Base-by-base conservation (phyloP, 2,113 vertebrate species). In the Cyprinodon variegatus region DNA sequence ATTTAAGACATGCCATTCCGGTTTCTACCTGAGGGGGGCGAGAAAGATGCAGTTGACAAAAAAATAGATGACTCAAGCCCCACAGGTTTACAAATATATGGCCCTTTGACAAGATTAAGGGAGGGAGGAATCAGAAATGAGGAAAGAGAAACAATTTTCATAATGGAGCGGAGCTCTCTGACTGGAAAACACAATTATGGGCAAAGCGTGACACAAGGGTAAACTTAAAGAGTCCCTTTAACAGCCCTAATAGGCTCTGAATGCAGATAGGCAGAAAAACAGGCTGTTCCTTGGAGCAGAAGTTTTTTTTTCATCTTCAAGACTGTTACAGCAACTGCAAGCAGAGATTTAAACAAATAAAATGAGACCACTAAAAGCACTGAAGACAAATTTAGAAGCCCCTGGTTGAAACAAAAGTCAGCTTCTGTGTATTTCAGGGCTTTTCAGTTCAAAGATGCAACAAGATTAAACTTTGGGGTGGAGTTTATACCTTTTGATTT, bases 161-260 rank as follows among this genome's bases (percentile, higher is more conserved):
- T 90, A 88, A 91, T 87, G 84, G 82, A 89, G 69, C 77, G 57
- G 72, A 48, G 40, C 77, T 70, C 89, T 83, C 77, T 86, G 80
- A 88, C 87, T 88, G 83, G 83, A 90, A 92, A 90, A 88, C 82
- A 83, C 81, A 87, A 90, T 90, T 87, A 85, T 86, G 85, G 79
- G 38, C 75, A 81, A 87, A 85, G 79, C 77, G 78, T 86, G 88
- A 84, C 75, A 78, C 76, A 79, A 82, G 78, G 73, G 71, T 72
- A 77, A 77, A 77, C 82, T 84, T 87, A 85, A 89, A 89, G 78
- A 81, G 83, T 60, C 74, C 81, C 76, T 85, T 81, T 82, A 83
- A 80, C 74, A 36, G 67, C 43, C 76, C 72, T 83, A 87, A 85
- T 84, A 85, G 72, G 69, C 48, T 73, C 74, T 82, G 87, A 77